Conservation (phyloP, 2,113 vertebrate genomes). For the Antigone vipio region DNA sequence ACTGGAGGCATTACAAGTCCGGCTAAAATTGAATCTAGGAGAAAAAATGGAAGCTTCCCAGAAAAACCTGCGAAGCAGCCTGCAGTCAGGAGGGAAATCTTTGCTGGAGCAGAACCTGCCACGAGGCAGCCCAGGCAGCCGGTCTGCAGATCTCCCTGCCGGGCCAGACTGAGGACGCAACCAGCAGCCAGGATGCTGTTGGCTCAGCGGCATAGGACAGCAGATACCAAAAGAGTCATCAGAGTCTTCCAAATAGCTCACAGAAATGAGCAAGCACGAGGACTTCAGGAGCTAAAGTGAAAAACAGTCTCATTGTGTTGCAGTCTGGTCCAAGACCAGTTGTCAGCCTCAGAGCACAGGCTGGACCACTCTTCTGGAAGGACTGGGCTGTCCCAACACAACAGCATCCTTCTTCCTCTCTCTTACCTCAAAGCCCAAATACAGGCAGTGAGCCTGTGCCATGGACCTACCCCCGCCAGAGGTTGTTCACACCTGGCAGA, state of each 20-base stretch:
- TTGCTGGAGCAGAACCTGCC: background rate
- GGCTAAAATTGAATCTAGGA: background rate
- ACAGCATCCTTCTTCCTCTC: background rate
- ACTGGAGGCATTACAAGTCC: background rate
- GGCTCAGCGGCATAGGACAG: background rate
- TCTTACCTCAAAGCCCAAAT: background rate
- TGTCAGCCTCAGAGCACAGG: background rate
- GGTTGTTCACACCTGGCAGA: background rate
- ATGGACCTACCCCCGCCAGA: background rate
- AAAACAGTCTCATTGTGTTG: background rate
- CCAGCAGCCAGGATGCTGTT: background rate
- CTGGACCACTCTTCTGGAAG: background rate
- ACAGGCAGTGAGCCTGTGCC: background rate
- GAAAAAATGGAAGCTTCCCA: background rate
- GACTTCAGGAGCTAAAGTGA: background rate
- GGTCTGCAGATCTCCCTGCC: background rate
- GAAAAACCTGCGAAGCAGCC: background rate
- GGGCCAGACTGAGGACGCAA: background rate
- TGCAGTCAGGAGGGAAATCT: background rate
- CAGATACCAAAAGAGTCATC: background rate
- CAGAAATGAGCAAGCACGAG: background rate
- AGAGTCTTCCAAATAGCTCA: background rate
- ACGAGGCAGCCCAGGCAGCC: background rate
- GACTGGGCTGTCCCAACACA: background rate
- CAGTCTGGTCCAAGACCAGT: background rate